These are phyloP conservation scores for Mycteria americana DNA, from an alignment of 2,797 vertebrate genomes.

Conservation along the genomic window DNA sequence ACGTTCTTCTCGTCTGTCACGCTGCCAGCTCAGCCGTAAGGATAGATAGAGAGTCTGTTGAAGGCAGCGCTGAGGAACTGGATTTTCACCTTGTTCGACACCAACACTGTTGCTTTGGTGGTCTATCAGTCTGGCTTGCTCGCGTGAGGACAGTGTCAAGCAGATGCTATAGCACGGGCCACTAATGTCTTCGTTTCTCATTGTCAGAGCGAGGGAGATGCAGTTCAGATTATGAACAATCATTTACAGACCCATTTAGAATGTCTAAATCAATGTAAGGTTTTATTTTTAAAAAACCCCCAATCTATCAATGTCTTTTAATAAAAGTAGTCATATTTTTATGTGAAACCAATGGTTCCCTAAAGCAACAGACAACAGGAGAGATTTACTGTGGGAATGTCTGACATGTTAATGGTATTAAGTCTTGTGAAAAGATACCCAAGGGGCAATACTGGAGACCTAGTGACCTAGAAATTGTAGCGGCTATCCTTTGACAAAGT, in stretches of 20 bases:
- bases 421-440: background rate
- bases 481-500: constrained; percentile 10
- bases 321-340: background rate
- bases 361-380: background rate
- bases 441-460: background rate
- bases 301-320: background rate
- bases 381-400: background rate
- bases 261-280: background rate
- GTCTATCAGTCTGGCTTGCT: background rate
- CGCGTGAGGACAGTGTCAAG: background rate
- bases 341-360: background rate
- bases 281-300: too few relatives aligned
- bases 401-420: background rate
- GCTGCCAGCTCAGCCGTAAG: background rate
- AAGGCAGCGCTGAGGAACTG: background rate
- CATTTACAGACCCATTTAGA: background rate
- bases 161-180: background rate
- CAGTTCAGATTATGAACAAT: background rate
- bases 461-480: constrained; percentile 45
- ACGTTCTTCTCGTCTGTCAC: background rate
- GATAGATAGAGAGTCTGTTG: background rate
- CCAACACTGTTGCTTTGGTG: background rate
- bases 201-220: background rate
- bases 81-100: background rate
- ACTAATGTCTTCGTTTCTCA: background rate